A percentile compares a stretch with the other conserved stretches of the same genome.
phyloP scores from a whole-genome alignment of 1,140 invertebrate species.

The Euwallacea fornicatus region DNA sequence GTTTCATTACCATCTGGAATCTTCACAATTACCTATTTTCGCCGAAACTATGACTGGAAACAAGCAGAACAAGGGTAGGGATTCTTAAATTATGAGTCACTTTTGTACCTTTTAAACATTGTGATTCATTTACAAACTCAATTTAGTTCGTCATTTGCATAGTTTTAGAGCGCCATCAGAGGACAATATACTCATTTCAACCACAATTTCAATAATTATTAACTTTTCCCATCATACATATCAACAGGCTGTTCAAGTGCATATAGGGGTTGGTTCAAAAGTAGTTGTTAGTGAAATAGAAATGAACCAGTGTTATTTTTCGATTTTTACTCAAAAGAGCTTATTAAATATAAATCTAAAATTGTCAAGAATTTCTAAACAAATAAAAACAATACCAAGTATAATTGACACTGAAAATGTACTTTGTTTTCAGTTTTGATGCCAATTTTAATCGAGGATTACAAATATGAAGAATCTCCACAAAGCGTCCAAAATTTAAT shows the following conservation, averaged over 20 bases:
- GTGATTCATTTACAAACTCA: too few species aligned
- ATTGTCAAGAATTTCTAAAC: slow-evolving; percentile 2
- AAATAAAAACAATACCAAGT: slow-evolving; percentile 9
- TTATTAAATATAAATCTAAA: slow-evolving; percentile 5
- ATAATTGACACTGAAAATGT: slow-evolving; percentile 19
- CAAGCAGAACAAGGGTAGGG: not conserved
- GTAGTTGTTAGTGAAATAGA: not conserved
- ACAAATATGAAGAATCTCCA: slow-evolving; percentile 39
- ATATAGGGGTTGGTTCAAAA: slow-evolving; percentile 12
- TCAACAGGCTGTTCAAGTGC: slow-evolving; percentile 43
- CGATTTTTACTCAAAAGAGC: not conserved
- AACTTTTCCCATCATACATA: slow-evolving; percentile 14
- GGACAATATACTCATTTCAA: too few species aligned
- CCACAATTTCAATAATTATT: too few species aligned
- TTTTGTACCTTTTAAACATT: not conserved
- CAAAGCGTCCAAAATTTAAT: slow-evolving; percentile 40
- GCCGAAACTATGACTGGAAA: not conserved
- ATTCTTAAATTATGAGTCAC: not conserved
- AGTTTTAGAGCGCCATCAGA: too few species aligned
- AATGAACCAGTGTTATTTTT: not conserved
- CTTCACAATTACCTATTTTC: not conserved
- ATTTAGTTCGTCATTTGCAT: too few species aligned
- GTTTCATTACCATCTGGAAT: not conserved
- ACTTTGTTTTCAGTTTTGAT: slow-evolving; percentile 47
- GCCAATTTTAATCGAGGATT: slow-evolving; percentile 46